A percentile compares a stretch with the other conserved stretches of the same genome.
These are phyloP conservation scores for Axinella damicornis DNA, from an alignment of 37 sponge, comb jelly and placozoan species.

Conservation along the genomic window DNA sequence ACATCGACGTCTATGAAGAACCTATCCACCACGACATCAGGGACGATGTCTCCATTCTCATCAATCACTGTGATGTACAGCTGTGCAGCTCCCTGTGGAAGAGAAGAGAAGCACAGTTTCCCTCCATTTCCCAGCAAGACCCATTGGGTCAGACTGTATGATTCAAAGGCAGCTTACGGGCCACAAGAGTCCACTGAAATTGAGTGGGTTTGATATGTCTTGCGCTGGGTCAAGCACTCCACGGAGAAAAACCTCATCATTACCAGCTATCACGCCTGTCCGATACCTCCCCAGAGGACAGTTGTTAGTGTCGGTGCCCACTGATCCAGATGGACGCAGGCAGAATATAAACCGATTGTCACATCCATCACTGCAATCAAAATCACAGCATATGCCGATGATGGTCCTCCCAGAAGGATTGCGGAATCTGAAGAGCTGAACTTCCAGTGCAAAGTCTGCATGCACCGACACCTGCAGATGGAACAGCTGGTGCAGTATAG, in stretches of 20 bases:
- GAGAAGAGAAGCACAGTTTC: too few relatives aligned
- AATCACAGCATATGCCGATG: constrained; percentile 14
- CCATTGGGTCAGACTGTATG: too few relatives aligned
- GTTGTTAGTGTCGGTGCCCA: background rate
- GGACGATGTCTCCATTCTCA: background rate
- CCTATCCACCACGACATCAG: too few relatives aligned
- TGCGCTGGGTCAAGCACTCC: background rate
- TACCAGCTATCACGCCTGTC: background rate
- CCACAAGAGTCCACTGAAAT: constrained; percentile 28
- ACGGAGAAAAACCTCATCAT: background rate
- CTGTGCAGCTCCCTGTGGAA: background rate
- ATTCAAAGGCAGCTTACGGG: background rate
- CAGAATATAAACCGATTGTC: constrained; percentile 33
- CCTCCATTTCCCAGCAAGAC: too few relatives aligned
- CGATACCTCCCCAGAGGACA: constrained; percentile 16
- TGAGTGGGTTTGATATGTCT: constrained; percentile 18
- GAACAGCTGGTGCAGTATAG: too few relatives aligned
- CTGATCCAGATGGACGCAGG: background rate
- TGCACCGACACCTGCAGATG: too few relatives aligned
- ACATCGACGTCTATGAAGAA: too few relatives aligned
- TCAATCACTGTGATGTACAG: constrained; percentile 1
- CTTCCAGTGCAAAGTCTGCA: background rate
- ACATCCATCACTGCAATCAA: constrained; percentile 5
- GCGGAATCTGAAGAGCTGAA: background rate
- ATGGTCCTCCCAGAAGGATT: background rate